phyloP scores from a whole-genome alignment of 2,797 vertebrate species.

The Argyrosomus regius region DNA sequence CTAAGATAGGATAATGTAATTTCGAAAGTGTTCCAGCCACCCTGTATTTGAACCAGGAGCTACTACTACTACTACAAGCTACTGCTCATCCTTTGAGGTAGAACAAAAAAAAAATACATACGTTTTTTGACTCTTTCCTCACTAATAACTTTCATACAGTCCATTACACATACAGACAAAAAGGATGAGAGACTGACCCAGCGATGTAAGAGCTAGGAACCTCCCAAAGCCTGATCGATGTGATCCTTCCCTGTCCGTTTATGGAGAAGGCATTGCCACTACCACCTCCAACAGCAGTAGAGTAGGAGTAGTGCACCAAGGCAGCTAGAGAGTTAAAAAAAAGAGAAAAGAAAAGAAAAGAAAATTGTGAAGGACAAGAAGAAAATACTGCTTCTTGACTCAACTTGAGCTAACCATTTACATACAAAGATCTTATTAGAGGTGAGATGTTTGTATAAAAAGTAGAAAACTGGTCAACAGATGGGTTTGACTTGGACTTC shows the following conservation, averaged over 20 bases:
- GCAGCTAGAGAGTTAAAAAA: not conserved
- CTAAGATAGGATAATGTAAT: no score
- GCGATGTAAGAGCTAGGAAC: not conserved
- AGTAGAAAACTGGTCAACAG: not conserved
- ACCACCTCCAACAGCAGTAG: slow-evolving; percentile 31
- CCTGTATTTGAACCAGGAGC: not conserved
- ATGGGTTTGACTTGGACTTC: not conserved
- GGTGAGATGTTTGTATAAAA: no score
- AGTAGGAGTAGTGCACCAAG: slow-evolving; percentile 36
- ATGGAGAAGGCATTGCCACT: slow-evolving; percentile 30
- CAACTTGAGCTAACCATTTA: not conserved
- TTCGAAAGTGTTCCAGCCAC: no score
- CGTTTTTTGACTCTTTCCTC: not conserved
- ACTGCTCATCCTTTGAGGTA: not conserved
- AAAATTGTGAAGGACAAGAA: not conserved
- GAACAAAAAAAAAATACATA: not conserved
- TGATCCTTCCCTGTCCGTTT: slow-evolving; percentile 33
- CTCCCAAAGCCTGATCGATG: slow-evolving; percentile 54
- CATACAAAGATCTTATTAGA: not conserved
- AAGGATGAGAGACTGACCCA: slow-evolving; percentile 43
- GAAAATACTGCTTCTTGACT: not conserved
- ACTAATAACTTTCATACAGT: not conserved
- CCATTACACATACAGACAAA: not conserved
- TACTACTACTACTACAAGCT: no score
- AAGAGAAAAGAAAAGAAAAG: not conserved